Conservation (phyloP, 2,113 vertebrate genomes). For the Ginglymostoma cirratum region DNA sequence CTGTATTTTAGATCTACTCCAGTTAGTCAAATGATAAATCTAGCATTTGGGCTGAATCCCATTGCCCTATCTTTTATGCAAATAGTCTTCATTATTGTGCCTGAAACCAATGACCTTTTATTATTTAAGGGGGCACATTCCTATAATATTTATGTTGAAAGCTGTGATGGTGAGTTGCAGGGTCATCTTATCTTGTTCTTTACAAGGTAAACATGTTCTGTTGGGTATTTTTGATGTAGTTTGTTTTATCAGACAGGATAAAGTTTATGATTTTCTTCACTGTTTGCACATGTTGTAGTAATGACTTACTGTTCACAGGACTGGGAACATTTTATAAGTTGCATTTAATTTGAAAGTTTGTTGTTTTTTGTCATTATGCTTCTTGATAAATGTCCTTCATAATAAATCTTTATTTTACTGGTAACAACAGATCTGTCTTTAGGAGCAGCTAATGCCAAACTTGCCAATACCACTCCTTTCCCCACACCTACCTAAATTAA, state of each 20-base stretch:
- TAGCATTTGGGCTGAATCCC: too few relatives aligned
- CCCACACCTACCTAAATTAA: background rate
- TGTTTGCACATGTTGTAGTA: background rate
- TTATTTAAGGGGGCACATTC: background rate
- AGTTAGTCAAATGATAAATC: background rate
- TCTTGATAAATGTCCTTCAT: background rate
- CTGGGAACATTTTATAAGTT: background rate
- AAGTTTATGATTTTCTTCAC: background rate
- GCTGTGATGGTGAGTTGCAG: background rate
- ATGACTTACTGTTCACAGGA: background rate
- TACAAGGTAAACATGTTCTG: background rate
- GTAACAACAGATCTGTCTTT: background rate
- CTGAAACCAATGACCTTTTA: background rate
- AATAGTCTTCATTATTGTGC: background rate
- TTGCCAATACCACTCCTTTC: too few relatives aligned
- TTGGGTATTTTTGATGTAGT: background rate
- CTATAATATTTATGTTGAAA: background rate
- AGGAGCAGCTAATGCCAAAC: background rate
- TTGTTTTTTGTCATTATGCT: background rate
- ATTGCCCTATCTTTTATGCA: background rate
- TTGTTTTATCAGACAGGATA: background rate
- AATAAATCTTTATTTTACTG: background rate
- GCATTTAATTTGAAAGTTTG: background rate
- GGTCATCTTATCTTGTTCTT: background rate
- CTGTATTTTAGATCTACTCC: background rate